These are phyloP conservation scores for Neolamprologus longior DNA, from an alignment of 2,113 vertebrate genomes.

Conservation along the genomic window DNA sequence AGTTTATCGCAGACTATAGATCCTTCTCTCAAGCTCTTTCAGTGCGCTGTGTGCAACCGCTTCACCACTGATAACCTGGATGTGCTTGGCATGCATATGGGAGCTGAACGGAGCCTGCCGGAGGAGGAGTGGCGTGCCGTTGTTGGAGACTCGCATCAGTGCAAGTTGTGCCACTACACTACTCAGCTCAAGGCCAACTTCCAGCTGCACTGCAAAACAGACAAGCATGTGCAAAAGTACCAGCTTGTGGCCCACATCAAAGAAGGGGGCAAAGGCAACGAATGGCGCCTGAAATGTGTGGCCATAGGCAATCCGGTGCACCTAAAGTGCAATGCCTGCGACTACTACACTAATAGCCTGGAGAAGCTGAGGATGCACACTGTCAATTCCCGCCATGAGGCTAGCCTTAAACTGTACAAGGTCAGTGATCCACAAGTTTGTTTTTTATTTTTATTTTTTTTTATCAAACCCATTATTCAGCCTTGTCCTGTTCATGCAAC, in stretches of 20 bases:
- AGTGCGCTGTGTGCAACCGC: constrained; percentile 97
- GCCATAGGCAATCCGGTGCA: constrained; percentile 97
- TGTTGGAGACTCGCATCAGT: constrained; percentile 95
- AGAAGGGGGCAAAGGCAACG: constrained; percentile 95
- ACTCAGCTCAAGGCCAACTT: constrained; percentile 99
- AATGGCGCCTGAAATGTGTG: constrained; percentile 97
- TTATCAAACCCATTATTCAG: background rate
- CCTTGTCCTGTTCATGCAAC: background rate
- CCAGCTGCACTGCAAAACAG: constrained; percentile 98
- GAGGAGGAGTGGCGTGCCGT: constrained; percentile 96
- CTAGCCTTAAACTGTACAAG: constrained; percentile 98
- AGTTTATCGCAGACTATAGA: constrained; percentile 94
- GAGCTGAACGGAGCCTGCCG: constrained; percentile 85
- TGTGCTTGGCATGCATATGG: constrained; percentile 95
- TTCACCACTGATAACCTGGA: constrained; percentile 98
- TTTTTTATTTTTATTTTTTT: background rate
- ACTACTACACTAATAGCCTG: constrained; percentile 98
- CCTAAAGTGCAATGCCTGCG: constrained; percentile 96
- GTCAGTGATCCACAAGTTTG: constrained; percentile 63
- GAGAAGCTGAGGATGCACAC: constrained; percentile 98
- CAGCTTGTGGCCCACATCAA: constrained; percentile 98
- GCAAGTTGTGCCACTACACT: constrained; percentile 96
- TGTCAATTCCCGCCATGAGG: constrained; percentile 91
- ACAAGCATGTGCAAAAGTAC: constrained; percentile 97
- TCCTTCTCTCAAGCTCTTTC: constrained; percentile 96